Conservation (phyloP, 2,113 vertebrate species). For the Syrmaticus mikado region DNA sequence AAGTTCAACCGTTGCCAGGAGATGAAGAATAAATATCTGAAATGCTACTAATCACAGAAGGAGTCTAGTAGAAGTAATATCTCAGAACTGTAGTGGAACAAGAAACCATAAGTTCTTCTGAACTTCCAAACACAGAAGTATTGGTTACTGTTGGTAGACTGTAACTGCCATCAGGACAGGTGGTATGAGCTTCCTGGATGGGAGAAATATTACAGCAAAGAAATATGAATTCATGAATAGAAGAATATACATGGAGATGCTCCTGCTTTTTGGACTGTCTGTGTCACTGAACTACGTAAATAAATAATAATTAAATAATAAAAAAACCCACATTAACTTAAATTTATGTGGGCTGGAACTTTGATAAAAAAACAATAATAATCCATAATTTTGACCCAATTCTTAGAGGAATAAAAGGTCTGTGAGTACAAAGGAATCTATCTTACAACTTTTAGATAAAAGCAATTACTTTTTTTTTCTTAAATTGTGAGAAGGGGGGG, state of each 20-base stretch:
- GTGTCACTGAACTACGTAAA: conserved; percentile 75
- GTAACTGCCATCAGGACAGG: conserved; percentile 60
- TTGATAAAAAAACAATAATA: conserved; percentile 3
- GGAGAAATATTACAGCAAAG: conserved; percentile 53
- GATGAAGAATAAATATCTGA: conserved; percentile 46
- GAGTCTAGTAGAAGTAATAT: conserved; percentile 58
- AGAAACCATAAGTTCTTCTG: conserved; percentile 66
- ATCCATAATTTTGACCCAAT: conserved; percentile 44
- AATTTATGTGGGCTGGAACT: conserved; percentile 63
- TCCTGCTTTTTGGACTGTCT: conserved; percentile 69
- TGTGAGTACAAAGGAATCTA: conserved; percentile 64
- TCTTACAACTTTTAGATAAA: conserved; percentile 60
- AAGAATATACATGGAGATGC: conserved; percentile 63
- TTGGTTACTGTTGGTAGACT: conserved; percentile 64
- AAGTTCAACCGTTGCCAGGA: conserved; percentile 73
- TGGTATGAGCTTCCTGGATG: conserved; percentile 52
- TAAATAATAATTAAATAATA: conserved; percentile 26
- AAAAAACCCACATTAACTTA: conserved; percentile 20
- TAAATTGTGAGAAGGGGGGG: conserved; percentile 27
- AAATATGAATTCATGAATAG: conserved; percentile 56
- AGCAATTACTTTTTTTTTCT: conserved; percentile 40
- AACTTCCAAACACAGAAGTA: conserved; percentile 58
- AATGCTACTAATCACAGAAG: conserved; percentile 59
- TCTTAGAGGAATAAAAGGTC: conserved; percentile 53
- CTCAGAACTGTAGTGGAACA: conserved; percentile 67